Base-by-base conservation (phyloP, 2,113 vertebrate species). In the Hystrix brachyura region DNA sequence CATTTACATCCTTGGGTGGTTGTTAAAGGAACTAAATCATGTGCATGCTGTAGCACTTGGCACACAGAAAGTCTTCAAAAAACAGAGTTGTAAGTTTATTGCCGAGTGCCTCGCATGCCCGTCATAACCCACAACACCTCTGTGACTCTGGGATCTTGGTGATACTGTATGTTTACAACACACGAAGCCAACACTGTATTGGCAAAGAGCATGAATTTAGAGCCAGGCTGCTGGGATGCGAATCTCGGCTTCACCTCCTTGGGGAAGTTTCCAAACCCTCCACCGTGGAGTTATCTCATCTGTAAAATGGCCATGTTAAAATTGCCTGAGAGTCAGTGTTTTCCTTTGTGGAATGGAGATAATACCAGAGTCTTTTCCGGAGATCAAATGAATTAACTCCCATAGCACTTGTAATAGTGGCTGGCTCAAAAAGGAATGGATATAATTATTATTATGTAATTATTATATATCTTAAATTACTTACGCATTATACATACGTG, bases 101-200 rank as follows among this genome's bases (percentile, higher is more conserved):
- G 38, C 59, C 32, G n/a, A 88, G 65, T 0, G 0, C 17, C 21
- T 4, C 21, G 48, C 57, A 5, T 7, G 1, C 2, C 43, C 46
- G 34, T 13, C n/a, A 21, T 8, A 23, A 0, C 5, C 17, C 19
- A 7, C 32, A 17, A 27, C 43, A 12, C 6, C 46, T 59, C 34
- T 13, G 5, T 0, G 17, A 13, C 2, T 25, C 29, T 23, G 18
- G 5, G 34, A 43, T 11, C 2, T 21, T 55, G n/a, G 53, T 3
- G 1, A 1, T 6, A 2, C 1, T 7, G 19, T 9, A 4, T 12
- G 48, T 57, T 55, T 4, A n/a, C n/a, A 8, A 9, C 1, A 0
- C 15, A 0, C 1, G 23, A 43, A 48, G 53, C 67, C 23, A 64
- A 27, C 4, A 13, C 0, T 21, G 0, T 9, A 1, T 19, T 15